phyloP scores from a whole-genome alignment of 2,888 invertebrate genomes.

The Acrobeloides nanus region DNA sequence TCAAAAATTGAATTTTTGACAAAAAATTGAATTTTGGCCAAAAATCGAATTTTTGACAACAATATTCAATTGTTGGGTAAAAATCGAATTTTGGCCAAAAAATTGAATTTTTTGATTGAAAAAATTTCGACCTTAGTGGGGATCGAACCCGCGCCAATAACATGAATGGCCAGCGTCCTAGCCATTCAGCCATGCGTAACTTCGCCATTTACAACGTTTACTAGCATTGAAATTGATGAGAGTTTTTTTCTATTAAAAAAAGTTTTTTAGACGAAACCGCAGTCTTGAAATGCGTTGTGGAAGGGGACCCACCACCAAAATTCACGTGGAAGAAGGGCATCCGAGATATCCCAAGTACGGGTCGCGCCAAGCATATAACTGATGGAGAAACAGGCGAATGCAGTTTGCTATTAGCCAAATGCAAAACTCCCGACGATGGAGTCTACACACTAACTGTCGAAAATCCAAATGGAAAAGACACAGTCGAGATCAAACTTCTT shows the following conservation, averaged over 20 bases:
- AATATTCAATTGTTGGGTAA: too few relatives aligned
- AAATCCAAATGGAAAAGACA: conserved; percentile 88
- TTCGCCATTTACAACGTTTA: too few relatives aligned
- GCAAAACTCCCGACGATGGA: conserved; percentile 70
- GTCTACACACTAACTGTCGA: conserved; percentile 82
- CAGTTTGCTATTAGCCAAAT: conserved; percentile 87
- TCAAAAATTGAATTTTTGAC: too few relatives aligned
- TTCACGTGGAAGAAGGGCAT: conserved; percentile 60
- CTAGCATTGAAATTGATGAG: too few relatives aligned
- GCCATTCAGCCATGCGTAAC: too few relatives aligned
- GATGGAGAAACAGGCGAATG: conserved; percentile 86
- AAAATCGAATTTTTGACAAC: too few relatives aligned
- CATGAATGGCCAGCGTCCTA: too few relatives aligned
- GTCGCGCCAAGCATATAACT: conserved; percentile 81
- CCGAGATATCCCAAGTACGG: conserved; percentile 75
- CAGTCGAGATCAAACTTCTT: conserved; percentile 87
- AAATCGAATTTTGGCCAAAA: too few relatives aligned
- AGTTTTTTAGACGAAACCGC: conserved; percentile 75
- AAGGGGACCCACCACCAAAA: conserved; percentile 86
- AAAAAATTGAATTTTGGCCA: too few relatives aligned
- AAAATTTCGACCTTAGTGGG: not conserved
- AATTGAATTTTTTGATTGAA: conserved; percentile 12
- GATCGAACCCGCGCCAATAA: too few relatives aligned
- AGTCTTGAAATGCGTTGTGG: conserved; percentile 82
- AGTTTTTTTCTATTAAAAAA: too few relatives aligned